Conservation (phyloP, 2,113 vertebrate genomes). For the Limnothrissa miodon region DNA sequence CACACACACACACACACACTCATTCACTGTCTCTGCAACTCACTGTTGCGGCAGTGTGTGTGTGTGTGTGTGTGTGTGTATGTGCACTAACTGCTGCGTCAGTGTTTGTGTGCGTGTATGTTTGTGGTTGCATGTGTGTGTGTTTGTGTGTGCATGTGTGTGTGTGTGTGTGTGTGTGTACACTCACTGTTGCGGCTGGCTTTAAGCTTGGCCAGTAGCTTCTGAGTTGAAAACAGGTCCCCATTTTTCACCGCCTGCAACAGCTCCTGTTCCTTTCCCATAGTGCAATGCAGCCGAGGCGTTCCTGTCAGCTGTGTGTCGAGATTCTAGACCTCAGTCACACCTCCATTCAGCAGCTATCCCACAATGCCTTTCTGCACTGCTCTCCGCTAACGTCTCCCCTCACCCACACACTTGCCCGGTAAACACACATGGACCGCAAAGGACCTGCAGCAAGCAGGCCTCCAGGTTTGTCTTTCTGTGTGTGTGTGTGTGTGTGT, state of each 20-base stretch:
- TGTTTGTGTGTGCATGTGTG: slow-evolving; percentile 12
- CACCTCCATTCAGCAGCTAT: slow-evolving; percentile 52
- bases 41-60: neutral
- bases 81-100: neutral
- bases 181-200: slow-evolving; percentile 61
- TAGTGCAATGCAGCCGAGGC: slow-evolving; percentile 42
- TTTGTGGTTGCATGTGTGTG: neutral
- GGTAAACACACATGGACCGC: neutral
- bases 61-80: neutral
- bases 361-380: slow-evolving; percentile 32
- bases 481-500: slow-evolving; percentile 4
- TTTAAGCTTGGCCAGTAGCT: slow-evolving; percentile 69
- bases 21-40: no score
- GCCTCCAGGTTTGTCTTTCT: neutral
- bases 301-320: slow-evolving; percentile 23
- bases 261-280: slow-evolving; percentile 78
- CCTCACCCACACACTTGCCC: neutral
- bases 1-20: no score
- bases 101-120: neutral
- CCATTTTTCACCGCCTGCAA: slow-evolving; percentile 74
- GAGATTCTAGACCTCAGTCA: slow-evolving; percentile 48
- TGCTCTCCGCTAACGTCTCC: neutral
- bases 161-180: slow-evolving; percentile 4
- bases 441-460: neutral
- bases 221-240: slow-evolving; percentile 68